Conservation (phyloP, 2,797 vertebrate species). For the Falco columbarius region DNA sequence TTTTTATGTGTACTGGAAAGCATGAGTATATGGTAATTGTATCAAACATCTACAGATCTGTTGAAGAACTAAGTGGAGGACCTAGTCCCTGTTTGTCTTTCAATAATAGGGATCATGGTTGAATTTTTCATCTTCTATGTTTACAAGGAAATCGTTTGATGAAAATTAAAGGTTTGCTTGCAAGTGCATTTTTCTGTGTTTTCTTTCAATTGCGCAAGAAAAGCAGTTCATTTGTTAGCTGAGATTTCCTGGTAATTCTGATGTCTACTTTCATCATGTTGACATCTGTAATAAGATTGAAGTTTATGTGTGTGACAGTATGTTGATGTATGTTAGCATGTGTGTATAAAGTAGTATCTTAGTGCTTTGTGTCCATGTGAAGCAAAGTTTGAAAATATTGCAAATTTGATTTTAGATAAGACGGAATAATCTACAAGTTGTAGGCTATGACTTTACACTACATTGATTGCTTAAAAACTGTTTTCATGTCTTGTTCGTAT, state of each 20-base stretch:
- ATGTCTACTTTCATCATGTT: not conserved
- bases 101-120: not conserved
- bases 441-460: conserved; percentile 5
- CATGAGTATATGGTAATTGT: conserved; percentile 53
- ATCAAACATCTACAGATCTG: conserved; percentile 25
- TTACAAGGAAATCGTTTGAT: conserved; percentile 21
- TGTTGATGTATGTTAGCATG: not conserved
- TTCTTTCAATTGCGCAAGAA: not conserved
- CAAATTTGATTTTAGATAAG: not conserved
- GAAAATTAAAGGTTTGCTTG: conserved; percentile 69
- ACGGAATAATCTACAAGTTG: not conserved
- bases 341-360: not conserved
- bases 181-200: conserved; percentile 18
- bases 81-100: conserved; percentile 5
- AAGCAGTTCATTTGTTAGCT: not conserved
- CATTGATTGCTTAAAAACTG: conserved; percentile 46
- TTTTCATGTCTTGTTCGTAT: conserved; percentile 23
- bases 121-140: not conserved
- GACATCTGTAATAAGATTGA: not conserved
- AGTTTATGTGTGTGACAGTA: not conserved
- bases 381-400: not conserved
- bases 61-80: conserved; percentile 10
- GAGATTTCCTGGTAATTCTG: not conserved
- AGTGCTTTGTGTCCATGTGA: not conserved
- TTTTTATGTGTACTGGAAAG: conserved; percentile 53